A percentile compares a stretch with the other conserved stretches of the same genome.
These are phyloP conservation scores for Leptodactylus fallax DNA, from an alignment of 2,797 vertebrate species.

Conservation along the genomic window DNA sequence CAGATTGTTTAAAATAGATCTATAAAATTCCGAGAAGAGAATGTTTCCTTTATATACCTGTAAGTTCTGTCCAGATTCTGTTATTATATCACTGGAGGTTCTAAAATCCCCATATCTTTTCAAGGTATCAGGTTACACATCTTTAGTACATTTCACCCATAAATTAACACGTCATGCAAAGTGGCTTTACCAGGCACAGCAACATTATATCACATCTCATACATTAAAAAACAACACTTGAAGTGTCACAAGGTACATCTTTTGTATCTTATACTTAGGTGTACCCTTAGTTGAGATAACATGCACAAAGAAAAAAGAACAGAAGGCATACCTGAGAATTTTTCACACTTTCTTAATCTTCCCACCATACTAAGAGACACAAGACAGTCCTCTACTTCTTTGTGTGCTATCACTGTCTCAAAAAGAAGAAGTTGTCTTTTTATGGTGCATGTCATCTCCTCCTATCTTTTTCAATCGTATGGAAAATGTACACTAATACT, in stretches of 20 bases:
- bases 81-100: not conserved
- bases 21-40: constrained; percentile 38
- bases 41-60: not conserved
- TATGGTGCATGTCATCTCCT: constrained; percentile 58
- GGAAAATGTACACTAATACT: constrained; percentile 51
- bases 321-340: constrained; percentile 69
- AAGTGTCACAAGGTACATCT: not conserved
- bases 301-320: not conserved
- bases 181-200: not conserved
- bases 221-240: not conserved
- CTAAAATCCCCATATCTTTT: not conserved
- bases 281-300: not conserved
- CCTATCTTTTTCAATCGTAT: constrained; percentile 25
- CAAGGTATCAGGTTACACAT: not conserved
- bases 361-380: constrained; percentile 69
- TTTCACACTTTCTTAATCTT: constrained; percentile 39
- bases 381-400: constrained; percentile 38
- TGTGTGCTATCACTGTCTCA: constrained; percentile 54
- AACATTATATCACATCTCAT: constrained; percentile 2
- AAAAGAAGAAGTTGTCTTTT: constrained; percentile 67
- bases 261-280: not conserved
- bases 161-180: not conserved
- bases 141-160: not conserved
- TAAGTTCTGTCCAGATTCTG: not conserved
- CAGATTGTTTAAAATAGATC: constrained; percentile 41